Evolutionary conservation across 1,140 invertebrate genomes (phyloP), one percentile per base, ranked within the genome.

Genomic region (Leptinotarsa defecta): DNA sequence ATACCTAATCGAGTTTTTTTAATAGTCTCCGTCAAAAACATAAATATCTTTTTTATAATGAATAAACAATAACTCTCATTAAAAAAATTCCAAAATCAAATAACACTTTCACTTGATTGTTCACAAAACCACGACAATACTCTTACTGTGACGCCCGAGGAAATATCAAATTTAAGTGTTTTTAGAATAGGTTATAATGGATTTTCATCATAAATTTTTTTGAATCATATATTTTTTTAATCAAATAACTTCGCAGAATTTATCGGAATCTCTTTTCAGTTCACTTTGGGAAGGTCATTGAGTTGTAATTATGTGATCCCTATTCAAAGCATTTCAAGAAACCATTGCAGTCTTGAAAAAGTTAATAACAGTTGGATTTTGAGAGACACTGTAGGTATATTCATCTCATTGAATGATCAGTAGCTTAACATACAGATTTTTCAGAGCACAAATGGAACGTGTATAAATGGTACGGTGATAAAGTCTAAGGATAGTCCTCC

Each of bases 361-460:
- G 22, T 22, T 24, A 20, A 22, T 2, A 67, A 67, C 17, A 22
- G n/a, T 67, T 67, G 64, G 64, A 17, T 22, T 34, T 17, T 67
- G 24, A 67, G 19, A 67, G 64, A 67, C 64, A 20, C 3, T 22
- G 64, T 67, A 24, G 11, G 64, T 67, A 24, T 34, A n/a, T 19
- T 0, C 11, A 19, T 13, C 1, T 65, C 17, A 20, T 13, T 5
- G 13, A 19, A 2, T 17, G 13, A 17, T 27, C 20, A 15, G 64
- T 22, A 3, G 13, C 1, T 24, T 20, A 24, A 6, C 24, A 8
- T 24, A 8, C 22, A 24, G 13, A 19, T n/a, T 67, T 67, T 24
- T 67, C 22, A 67, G 64, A 67, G 64, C 22, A 67, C 64, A 6
- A 67, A 67, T 24, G 64, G 64, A n/a, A 67, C 64, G 5, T 67